Conservation (phyloP, 2,113 vertebrate species). For the Sylvia atricapilla region DNA sequence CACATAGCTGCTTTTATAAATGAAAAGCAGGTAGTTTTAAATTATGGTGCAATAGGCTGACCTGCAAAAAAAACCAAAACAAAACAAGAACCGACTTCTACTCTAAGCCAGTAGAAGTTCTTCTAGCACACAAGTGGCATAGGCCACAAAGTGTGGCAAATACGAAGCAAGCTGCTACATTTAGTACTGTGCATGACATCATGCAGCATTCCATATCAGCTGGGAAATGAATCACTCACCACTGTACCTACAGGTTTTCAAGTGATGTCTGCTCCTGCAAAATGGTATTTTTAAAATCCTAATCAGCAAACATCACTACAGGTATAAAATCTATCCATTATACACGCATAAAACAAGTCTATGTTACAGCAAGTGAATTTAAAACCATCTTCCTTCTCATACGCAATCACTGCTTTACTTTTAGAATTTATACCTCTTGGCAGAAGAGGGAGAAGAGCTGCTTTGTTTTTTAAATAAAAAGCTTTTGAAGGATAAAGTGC, state of each 20-base stretch:
- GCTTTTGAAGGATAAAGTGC: not conserved
- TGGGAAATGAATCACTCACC: not conserved
- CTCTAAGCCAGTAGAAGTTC: not conserved
- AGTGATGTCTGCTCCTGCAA: not conserved
- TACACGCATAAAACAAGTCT: not conserved
- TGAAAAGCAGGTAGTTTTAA: not conserved
- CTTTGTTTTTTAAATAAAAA: not conserved
- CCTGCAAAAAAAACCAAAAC: not conserved
- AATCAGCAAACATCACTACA: not conserved
- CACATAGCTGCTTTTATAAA: not conserved
- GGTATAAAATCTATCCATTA: not conserved
- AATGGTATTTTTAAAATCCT: not conserved
- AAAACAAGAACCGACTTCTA: not conserved
- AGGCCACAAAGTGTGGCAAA: not conserved
- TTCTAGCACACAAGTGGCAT: not conserved
- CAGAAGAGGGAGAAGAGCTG: not conserved
- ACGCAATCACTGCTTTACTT: not conserved
- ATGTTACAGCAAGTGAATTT: not conserved
- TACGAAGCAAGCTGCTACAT: not conserved
- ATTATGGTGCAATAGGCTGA: not conserved
- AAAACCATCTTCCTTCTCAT: not conserved
- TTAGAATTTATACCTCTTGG: not conserved
- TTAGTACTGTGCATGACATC: not conserved
- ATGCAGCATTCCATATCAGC: not conserved
- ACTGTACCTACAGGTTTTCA: not conserved